Evolutionary conservation across 1,140 invertebrate species (phyloP), one percentile per base, ranked within the genome.

Genomic region (Watersipora subatra): DNA sequence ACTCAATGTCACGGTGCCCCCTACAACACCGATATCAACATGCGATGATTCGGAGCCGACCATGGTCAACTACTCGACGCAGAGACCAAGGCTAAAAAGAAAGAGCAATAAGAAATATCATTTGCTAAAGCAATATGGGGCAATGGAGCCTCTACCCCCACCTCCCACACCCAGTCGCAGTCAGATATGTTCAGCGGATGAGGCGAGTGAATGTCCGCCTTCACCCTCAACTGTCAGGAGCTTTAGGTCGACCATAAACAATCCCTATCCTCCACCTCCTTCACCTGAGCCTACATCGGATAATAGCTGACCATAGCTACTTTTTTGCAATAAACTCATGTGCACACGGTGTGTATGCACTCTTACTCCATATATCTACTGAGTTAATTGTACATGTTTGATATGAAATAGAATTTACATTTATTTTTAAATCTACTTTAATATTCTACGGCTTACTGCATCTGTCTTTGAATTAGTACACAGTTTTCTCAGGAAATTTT

Each of bases 1-100:
- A 20, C 85, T 87, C 68, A 85, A 91, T 81, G 86, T 89, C 69
- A 90, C 90, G 1, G 92, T 92, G 20, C 92, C 91, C 1, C 92
- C 92, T 1, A 95, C 92, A 2, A 95, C 92, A 3, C 92, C 93
- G 0, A 94, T 91, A 76, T 91, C 90, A 69, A 95, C 93, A 1
- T 92, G 89, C 76, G 90, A 93, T 73, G 91, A 93, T 66, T 79
- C 77, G 68, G 80, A 81, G 68, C 76, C 79, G 27, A 79, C 58
- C 17, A 7, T 59, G 7, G 22, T 12, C 7, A 24, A 59, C 22
- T 28, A 59, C 27, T 28, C 22, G 17, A 59, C 17, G 58, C 68
- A 27, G 61, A 25, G 27, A 27, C 24, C 30, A 28, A 30, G 27
- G 22, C 58, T 24, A 20, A 19, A 34, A 34, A 64, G 34, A 57